Conservation (phyloP, 2,113 vertebrate genomes). For the Panthera tigris region DNA sequence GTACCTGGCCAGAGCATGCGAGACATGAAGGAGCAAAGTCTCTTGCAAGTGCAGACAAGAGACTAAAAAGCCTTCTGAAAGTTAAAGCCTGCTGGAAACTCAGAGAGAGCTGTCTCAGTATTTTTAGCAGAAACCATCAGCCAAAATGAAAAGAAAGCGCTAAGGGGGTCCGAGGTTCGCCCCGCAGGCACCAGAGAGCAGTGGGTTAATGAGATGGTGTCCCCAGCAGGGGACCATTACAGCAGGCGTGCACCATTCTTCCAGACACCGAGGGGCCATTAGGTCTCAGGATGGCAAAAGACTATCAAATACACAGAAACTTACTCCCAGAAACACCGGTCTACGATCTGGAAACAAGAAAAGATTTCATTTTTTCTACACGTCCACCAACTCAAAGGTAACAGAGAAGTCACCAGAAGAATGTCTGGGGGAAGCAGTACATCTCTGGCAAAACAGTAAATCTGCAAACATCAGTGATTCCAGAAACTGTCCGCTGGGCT, state of each 20-base stretch:
- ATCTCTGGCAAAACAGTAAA: too few species aligned
- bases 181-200: not conserved
- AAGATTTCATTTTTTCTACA: conserved; percentile 52
- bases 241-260: not conserved
- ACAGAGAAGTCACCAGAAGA: not conserved
- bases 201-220: not conserved
- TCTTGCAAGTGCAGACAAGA: not conserved
- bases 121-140: not conserved
- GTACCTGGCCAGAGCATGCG: not conserved
- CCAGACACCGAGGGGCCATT: not conserved
- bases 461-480: not conserved
- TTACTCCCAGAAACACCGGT: conserved; percentile 58
- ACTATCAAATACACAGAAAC: not conserved
- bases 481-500: not conserved
- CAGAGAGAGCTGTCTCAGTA: fast-evolving
- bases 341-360: conserved; percentile 72
- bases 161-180: not conserved
- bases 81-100: not conserved
- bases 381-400: not conserved
- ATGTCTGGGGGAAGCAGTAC: not conserved
- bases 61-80: not conserved
- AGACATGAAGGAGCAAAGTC: too few species aligned
- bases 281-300: not conserved
- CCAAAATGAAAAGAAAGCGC: not conserved
- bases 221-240: not conserved